Base-by-base conservation (phyloP, 2,797 vertebrate genomes). In the Gambusia yucatana region DNA sequence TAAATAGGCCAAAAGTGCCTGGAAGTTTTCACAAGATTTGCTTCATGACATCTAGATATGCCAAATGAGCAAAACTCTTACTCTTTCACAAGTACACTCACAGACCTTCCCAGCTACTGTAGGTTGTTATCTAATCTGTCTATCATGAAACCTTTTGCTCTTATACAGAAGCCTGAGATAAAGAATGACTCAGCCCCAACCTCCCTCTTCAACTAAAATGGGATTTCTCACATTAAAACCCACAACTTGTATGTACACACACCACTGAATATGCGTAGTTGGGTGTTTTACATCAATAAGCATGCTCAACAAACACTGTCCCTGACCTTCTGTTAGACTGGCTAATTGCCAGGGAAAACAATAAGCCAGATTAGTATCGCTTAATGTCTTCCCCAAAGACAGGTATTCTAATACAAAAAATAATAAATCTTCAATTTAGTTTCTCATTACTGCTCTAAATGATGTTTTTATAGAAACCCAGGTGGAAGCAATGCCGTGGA, bases 331-430 rank as follows among this genome's bases (percentile, higher is more conserved):
- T 84, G 84, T 89, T 86, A 82, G 77, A 46, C 74, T 73, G 78
- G 77, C 80, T 93, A 92, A 90, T 91, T 92, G 84, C 88, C 89
- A 85, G 82, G 48, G 79, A 87, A 89, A 93, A 93, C 90, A 94
- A 94, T 95, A 91, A 94, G 86, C 81, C 70, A 28, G 85, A 94
- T 93, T 93, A 90, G 88, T 84, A 92, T 93, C 87, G 80, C 73
- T 88, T 93, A 91, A 84, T 90, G 91, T 89, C 77, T 63, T 86
- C 86, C 84, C 86, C 77, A 79, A 83, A 87, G 82, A 80, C 72
- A 73, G 81, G 77, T 86, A 84, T 84, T 88, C 77, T 63, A 77
- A 92, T 91, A 93, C 92, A 95, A 92, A 87, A 69, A 41, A 67
- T 78, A 75, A 85, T 92, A 92, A 94, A 93, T 92, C 86, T 84